A percentile compares a stretch with the other conserved stretches of the same genome.
Conservation (phyloP, 2,113 vertebrate species). For the Erythrolamprus reginae region DNA sequence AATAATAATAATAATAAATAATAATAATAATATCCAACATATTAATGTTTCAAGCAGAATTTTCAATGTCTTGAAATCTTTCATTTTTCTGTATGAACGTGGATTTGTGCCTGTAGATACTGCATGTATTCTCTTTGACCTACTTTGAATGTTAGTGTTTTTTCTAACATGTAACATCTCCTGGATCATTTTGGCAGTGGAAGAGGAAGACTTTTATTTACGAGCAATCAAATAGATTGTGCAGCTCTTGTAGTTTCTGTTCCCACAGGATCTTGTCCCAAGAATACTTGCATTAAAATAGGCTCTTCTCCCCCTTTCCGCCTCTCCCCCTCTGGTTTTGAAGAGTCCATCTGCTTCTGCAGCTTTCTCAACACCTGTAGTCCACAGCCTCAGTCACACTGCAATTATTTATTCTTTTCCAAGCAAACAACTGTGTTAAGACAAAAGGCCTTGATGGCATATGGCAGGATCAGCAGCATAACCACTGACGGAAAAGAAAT, state of each 20-base stretch:
- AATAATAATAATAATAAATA: too few species aligned
- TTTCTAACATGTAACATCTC: slow-evolving; percentile 33
- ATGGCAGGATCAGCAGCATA: background rate
- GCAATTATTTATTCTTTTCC: slow-evolving; percentile 28
- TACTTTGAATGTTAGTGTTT: slow-evolving; percentile 38
- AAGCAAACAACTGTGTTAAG: background rate
- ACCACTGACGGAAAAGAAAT: slow-evolving; percentile 4
- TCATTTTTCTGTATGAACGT: background rate
- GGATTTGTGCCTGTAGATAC: background rate
- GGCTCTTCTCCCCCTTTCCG: background rate
- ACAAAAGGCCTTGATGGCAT: background rate
- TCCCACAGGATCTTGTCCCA: slow-evolving; percentile 31
- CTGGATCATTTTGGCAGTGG: slow-evolving; percentile 25
- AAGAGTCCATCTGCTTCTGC: slow-evolving; percentile 34
- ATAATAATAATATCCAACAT: too few species aligned
- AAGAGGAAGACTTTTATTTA: slow-evolving; percentile 37
- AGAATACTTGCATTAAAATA: slow-evolving; percentile 40
- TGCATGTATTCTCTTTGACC: slow-evolving; percentile 38
- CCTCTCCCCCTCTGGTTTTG: slow-evolving; percentile 13
- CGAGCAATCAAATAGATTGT: slow-evolving; percentile 42
- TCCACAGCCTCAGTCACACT: slow-evolving; percentile 27
- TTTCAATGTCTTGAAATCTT: slow-evolving; percentile 9
- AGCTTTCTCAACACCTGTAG: slow-evolving; percentile 43
- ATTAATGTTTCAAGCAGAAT: background rate
- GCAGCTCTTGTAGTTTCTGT: slow-evolving; percentile 44